These are phyloP conservation scores for Sarotherodon lohbergeri DNA, from an alignment of 2,113 vertebrate species.

Conservation along the genomic window DNA sequence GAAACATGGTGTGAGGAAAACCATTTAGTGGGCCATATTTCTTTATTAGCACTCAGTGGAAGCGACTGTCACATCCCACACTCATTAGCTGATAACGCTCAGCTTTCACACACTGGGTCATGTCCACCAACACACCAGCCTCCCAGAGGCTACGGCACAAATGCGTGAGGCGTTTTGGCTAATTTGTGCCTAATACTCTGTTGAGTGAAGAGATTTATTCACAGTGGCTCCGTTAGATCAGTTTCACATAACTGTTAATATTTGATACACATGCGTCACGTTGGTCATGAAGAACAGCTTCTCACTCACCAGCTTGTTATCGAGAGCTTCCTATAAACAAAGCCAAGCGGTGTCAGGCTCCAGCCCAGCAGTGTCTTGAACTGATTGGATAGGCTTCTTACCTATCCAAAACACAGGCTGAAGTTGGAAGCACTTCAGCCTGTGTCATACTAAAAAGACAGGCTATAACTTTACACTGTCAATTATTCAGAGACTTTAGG, in stretches of 20 bases:
- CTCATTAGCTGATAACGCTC: constrained; percentile 1
- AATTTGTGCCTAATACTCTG: not conserved
- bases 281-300: not conserved
- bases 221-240: not conserved
- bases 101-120: not conserved
- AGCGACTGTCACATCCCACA: constrained; percentile 21
- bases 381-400: not conserved
- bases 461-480: constrained; percentile 41
- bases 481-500: constrained; percentile 41
- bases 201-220: not conserved
- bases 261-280: not conserved
- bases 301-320: not conserved
- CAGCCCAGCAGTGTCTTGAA: not conserved
- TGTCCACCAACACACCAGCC: not conserved
- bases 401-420: not conserved
- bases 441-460: constrained; percentile 3
- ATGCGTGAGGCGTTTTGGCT: not conserved
- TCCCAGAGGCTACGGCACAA: not conserved
- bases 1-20: not conserved
- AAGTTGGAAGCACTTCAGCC: not conserved
- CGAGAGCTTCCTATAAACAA: not conserved
- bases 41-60: constrained; percentile 38
- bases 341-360: constrained; percentile 12
- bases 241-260: not conserved
- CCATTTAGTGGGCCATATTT: constrained; percentile 7